These are phyloP conservation scores for Erynnis tages DNA, from an alignment of 2,888 invertebrate species.

Conservation along the genomic window DNA sequence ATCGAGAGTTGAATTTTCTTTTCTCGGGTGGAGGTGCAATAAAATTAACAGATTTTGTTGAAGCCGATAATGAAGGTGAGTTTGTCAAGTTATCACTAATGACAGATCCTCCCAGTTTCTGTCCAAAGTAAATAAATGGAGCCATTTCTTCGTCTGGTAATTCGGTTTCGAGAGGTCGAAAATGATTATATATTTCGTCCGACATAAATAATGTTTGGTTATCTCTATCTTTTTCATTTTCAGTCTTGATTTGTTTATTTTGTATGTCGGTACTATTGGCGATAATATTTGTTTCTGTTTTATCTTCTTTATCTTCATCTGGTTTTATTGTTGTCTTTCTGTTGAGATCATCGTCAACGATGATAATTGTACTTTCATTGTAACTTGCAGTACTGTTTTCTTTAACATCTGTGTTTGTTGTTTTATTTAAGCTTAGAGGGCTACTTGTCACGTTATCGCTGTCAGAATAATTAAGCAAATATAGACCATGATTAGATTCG, in stretches of 20 bases:
- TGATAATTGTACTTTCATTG: slow-evolving; percentile 40
- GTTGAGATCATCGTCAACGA: slow-evolving; percentile 37
- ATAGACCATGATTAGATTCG: slow-evolving; percentile 77
- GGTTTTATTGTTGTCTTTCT: slow-evolving; percentile 36
- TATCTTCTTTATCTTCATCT: slow-evolving; percentile 49
- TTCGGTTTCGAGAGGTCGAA: slow-evolving; percentile 83
- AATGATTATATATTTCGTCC: slow-evolving; percentile 84
- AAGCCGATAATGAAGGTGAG: slow-evolving; percentile 71
- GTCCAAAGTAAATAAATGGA: slow-evolving; percentile 87
- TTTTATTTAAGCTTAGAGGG: slow-evolving; percentile 48
- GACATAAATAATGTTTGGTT: slow-evolving; percentile 82
- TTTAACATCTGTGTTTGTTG: slow-evolving; percentile 45
- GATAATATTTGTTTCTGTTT: slow-evolving; percentile 54
- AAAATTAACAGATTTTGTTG: slow-evolving; percentile 73
- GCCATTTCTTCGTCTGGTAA: slow-evolving; percentile 84
- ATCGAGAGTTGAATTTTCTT: slow-evolving; percentile 69
- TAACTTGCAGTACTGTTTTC: slow-evolving; percentile 41
- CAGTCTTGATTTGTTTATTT: slow-evolving; percentile 53
- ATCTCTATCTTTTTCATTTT: slow-evolving; percentile 64
- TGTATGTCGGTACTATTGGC: slow-evolving; percentile 62
- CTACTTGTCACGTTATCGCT: slow-evolving; percentile 64
- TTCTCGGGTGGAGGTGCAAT: slow-evolving; percentile 66
- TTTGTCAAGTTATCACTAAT: slow-evolving; percentile 71
- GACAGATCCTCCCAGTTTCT: slow-evolving; percentile 75
- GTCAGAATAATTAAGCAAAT: slow-evolving; percentile 75